These are phyloP conservation scores for Amaurobius ferox DNA, from an alignment of 2,888 invertebrate genomes.

Conservation along the genomic window DNA sequence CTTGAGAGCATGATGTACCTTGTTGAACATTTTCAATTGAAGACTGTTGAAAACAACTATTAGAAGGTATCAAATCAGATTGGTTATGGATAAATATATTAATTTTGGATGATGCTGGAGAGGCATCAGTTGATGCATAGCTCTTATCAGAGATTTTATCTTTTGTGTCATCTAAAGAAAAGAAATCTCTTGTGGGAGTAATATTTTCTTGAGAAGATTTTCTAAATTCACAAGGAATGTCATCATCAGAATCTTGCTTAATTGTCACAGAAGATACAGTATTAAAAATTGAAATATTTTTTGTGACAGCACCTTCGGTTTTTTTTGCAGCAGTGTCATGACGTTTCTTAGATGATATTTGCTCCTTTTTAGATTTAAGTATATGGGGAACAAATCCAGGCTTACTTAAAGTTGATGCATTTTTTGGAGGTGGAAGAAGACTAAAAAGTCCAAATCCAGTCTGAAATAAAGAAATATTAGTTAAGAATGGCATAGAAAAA, in stretches of 20 bases:
- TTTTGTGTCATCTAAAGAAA: slow-evolving; percentile 20
- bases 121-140: too few species aligned
- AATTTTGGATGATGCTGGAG: too few species aligned
- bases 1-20: too few species aligned
- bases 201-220: background rate
- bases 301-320: background rate
- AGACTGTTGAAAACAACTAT: too few species aligned
- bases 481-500: background rate
- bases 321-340: background rate
- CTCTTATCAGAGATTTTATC: too few species aligned
- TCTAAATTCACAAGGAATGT: background rate
- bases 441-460: slow-evolving; percentile 45
- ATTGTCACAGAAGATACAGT: background rate
- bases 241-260: too few species aligned
- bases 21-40: too few species aligned
- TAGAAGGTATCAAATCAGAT: too few species aligned
- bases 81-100: too few species aligned
- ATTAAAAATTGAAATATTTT: background rate
- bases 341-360: background rate
- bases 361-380: slow-evolving; percentile 29
- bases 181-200: slow-evolving; percentile 26
- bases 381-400: slow-evolving; percentile 31
- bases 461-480: slow-evolving; percentile 23
- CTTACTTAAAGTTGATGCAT: slow-evolving; percentile 13
- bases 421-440: slow-evolving; percentile 57